A percentile compares a stretch with the other conserved stretches of the same genome.
These are phyloP conservation scores for Rhagonycha fulva DNA, from an alignment of 2,888 invertebrate genomes.

Conservation along the genomic window DNA sequence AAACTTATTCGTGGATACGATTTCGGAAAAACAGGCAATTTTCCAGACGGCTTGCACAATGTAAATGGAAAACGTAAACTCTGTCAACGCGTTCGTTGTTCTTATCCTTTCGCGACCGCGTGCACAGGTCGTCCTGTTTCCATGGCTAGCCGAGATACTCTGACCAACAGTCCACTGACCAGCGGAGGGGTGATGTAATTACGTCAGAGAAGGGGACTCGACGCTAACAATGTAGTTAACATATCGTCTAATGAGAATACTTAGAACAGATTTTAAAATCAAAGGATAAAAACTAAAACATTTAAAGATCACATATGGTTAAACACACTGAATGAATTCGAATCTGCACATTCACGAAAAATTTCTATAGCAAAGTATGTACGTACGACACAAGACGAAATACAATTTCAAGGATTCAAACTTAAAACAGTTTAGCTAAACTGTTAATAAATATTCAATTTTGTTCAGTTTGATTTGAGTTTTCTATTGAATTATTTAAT, in stretches of 20 bases:
- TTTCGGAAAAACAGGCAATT: not conserved
- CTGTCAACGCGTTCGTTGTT: conserved; percentile 33
- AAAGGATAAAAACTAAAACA: conserved; percentile 13
- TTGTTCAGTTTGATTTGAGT: not conserved
- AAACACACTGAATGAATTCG: not conserved
- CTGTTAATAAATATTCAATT: not conserved
- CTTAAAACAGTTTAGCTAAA: not conserved
- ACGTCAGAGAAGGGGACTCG: conserved; percentile 46
- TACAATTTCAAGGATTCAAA: not conserved
- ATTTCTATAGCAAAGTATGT: not conserved
- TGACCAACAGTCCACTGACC: conserved; percentile 57
- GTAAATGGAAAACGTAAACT: conserved; percentile 33
- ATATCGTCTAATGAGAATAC: conserved; percentile 49
- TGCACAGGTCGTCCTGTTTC: conserved; percentile 48
- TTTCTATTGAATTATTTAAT: not conserved
- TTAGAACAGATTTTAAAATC: conserved; percentile 17
- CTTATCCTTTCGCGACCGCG: conserved; percentile 42
- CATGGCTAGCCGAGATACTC: conserved; percentile 55
- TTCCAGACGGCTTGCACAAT: conserved; percentile 30
- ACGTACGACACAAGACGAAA: not conserved
- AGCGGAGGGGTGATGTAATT: conserved; percentile 53
- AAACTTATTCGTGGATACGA: not conserved
- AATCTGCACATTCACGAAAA: not conserved
- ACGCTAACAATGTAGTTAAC: conserved; percentile 54
- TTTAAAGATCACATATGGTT: not conserved